Conservation (phyloP, 2,888 invertebrate species). For the Scelioninae gen. 1 region DNA sequence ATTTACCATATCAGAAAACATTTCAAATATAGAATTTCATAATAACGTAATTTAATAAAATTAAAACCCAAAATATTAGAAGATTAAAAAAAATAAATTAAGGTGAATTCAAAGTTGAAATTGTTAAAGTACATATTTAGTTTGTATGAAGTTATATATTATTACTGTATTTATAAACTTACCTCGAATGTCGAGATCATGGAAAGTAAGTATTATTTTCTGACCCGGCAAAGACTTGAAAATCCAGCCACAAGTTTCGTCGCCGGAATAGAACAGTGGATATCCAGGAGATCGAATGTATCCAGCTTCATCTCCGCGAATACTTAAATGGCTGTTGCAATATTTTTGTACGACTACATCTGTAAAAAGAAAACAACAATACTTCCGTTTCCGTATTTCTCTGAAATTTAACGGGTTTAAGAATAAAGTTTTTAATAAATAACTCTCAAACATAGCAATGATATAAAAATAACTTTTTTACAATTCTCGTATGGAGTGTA, state of each 20-base stretch:
- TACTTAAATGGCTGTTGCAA: slow-evolving; percentile 85
- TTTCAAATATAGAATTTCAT: too few species aligned
- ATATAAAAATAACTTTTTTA: background rate
- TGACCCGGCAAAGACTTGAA: slow-evolving; percentile 87
- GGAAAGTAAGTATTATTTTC: slow-evolving; percentile 87
- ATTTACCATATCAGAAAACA: too few species aligned
- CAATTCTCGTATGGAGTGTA: slow-evolving; percentile 13
- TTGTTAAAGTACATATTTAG: too few species aligned
- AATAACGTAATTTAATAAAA: too few species aligned
- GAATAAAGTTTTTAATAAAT: background rate
- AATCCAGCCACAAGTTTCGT: slow-evolving; percentile 88
- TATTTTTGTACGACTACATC: slow-evolving; percentile 84
- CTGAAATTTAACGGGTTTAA: background rate
- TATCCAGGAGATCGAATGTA: slow-evolving; percentile 87
- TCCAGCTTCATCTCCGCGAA: slow-evolving; percentile 81
- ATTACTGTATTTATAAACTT: slow-evolving; percentile 76
- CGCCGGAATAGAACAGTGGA: slow-evolving; percentile 90
- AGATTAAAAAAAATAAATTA: too few species aligned
- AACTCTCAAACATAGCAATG: background rate
- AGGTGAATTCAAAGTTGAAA: too few species aligned
- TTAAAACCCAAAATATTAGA: too few species aligned
- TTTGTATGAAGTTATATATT: too few species aligned
- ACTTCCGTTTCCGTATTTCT: background rate
- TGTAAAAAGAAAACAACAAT: slow-evolving; percentile 76
- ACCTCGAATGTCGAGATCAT: slow-evolving; percentile 90